Evolutionary conservation across 2,888 invertebrate species (phyloP), one percentile per base, ranked within the genome.

Genomic region (Scelioninae gen. 1): DNA sequence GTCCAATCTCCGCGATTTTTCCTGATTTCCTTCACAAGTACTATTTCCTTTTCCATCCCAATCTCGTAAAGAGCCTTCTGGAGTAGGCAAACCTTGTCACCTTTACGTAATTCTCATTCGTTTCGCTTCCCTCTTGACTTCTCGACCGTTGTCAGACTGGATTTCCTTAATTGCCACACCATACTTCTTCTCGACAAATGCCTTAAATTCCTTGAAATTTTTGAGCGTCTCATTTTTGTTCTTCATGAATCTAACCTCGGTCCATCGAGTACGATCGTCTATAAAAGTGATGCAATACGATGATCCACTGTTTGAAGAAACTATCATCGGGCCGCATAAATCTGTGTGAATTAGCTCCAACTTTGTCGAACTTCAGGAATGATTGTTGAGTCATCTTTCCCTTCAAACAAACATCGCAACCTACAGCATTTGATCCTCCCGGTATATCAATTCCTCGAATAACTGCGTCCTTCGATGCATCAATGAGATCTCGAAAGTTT

Each of bases 231-330:
- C 11, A 40, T 10, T 40, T 10, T 40, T 40, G 40, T 40, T 40
- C 9, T 77, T 85, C 9, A 88, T 31, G 9, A 86, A 85, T 15
- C 83, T 60, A 13, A 87, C 85, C 13, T 84, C 81, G 6, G 34
- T 86, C 85, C 85, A 87, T 15, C 87, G 47, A 1, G 83, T 58
- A 55, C 40, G 51, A 56, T 89, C 87, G 47, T 88, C 88, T 4
- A 86, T 87, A 34, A 89, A 88, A 6, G 86, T 87, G 9, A 87
- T 56, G 16, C 88, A 85, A 74, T 86, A 89, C 15, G 45, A 75
- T 8, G 82, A 47, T 16, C 84, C 66, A 16, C 84, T 84, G 16
- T 60, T 58, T 7, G 86, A 87, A 13, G 58, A 10, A 4, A 65
- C 53, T 13, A 84, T 49, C 81, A 86, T 86, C 0, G 86, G 88